Evolutionary conservation across 1,140 invertebrate species (phyloP).

Genomic region (Drosophila triauraria): DNA sequence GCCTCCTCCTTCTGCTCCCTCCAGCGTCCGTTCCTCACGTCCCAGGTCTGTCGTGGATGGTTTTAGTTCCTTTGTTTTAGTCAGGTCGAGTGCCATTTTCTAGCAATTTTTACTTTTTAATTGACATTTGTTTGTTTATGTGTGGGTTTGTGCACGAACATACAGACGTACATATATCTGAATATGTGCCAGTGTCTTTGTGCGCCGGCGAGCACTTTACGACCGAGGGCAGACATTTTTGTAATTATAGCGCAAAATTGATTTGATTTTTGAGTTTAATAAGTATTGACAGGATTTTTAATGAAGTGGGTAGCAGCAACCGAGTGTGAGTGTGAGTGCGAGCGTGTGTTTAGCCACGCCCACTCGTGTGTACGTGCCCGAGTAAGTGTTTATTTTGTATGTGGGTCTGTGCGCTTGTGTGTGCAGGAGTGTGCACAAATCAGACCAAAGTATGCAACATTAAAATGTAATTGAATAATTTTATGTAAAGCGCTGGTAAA

Average conservation of each 20-base stretch:
- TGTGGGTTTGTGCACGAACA: slow-evolving; percentile 10
- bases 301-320: slow-evolving; percentile 54
- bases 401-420: slow-evolving; percentile 4
- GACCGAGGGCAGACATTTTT: slow-evolving; percentile 76
- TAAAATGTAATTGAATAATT: slow-evolving; percentile 64
- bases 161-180: slow-evolving; percentile 1
- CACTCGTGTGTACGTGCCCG: slow-evolving; percentile 26
- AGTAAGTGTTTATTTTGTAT: slow-evolving; percentile 17
- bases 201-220: slow-evolving; percentile 67
- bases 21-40: background rate
- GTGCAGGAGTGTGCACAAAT: slow-evolving; percentile 28
- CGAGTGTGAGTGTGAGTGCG: background rate
- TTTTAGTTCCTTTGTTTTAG: slow-evolving; percentile 66
- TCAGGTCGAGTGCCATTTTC: slow-evolving; percentile 76
- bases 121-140: slow-evolving; percentile 76
- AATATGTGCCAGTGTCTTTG: slow-evolving; percentile 17
- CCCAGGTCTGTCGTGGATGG: slow-evolving; percentile 30
- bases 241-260: slow-evolving; percentile 81
- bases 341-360: slow-evolving; percentile 12
- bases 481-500: slow-evolving; percentile 39
- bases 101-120: slow-evolving; percentile 81
- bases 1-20: background rate
- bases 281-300: slow-evolving; percentile 82
- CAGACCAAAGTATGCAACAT: slow-evolving; percentile 49
- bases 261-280: slow-evolving; percentile 83